Evolutionary conservation across 1,140 invertebrate species (phyloP), one percentile per base, ranked within the genome.

Genomic region (Triops cancriformis): DNA sequence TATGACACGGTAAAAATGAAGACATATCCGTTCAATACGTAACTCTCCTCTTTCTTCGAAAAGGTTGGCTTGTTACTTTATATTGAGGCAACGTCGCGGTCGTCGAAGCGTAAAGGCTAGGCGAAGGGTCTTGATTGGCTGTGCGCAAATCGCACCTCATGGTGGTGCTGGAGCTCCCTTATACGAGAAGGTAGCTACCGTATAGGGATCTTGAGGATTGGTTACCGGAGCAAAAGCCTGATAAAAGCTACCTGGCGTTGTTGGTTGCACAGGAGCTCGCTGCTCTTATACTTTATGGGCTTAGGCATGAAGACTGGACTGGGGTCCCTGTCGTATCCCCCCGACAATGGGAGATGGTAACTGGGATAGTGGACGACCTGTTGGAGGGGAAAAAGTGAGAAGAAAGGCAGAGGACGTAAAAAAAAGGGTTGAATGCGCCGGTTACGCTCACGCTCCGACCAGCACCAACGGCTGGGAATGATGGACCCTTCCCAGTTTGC

Each of bases 191-290:
- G 51, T 9, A 1, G 51, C 51, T 64, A 64, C 51, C 51, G 51
- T 64, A 23, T 23, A 23, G 10, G 51, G 51, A 64, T 64, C 51
- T 64, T 64, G 14, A 23, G 51, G 51, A 64, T 64, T 64, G 51
- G 51, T 64, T 64, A 64, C 51, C 51, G 51, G 51, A 64, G 51
- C n/a, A 64, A 64, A 37, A 64, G 18, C 51, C 23, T 64, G 51
- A 64, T 64, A 64, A 64, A 64, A 64, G 51, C 51, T 64, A 64
- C 51, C 51, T 64, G 51, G 51, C 51, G 51, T 64, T 64, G 51
- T 64, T 64, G 51, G 51, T 64, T 14, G 51, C 51, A 64, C 51
- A 64, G 51, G 51, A 64, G 51, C 51, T 23, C 10, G 18, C 51
- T 64, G 2, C 51, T 18, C 51, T 23, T 64, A 64, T 23, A 64